Evolutionary conservation across 2,797 vertebrate genomes (phyloP).

Genomic region (Rhabdophis nuchalis): DNA sequence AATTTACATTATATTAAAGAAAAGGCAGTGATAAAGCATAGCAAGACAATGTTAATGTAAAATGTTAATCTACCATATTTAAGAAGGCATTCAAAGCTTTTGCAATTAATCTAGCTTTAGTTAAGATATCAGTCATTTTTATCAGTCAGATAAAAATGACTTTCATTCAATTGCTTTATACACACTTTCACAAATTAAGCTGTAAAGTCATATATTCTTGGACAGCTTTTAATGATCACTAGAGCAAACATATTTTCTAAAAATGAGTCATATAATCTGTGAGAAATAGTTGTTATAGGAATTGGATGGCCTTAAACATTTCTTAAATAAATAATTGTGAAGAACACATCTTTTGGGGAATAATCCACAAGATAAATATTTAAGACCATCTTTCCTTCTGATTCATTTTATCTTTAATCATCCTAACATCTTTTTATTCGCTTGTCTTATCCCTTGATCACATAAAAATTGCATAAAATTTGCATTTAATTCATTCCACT

Average conservation of each 20-base stretch:
- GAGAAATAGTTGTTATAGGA: not conserved
- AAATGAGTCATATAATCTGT: not conserved
- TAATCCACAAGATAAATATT: not conserved
- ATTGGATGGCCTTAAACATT: not conserved
- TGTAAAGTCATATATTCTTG: not conserved
- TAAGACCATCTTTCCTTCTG: not conserved
- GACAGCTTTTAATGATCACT: not conserved
- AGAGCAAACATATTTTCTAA: not conserved
- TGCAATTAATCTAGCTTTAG: not conserved
- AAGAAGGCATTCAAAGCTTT: not conserved
- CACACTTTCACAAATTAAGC: not conserved
- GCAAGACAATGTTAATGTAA: not conserved
- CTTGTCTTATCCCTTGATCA: not conserved
- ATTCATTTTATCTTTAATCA: not conserved
- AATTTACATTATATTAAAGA: constrained; percentile 4
- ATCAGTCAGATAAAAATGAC: not conserved
- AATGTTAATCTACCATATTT: not conserved
- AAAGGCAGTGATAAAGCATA: not conserved
- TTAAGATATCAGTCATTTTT: not conserved
- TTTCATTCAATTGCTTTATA: not conserved
- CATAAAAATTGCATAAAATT: not conserved
- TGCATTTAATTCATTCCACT: not conserved
- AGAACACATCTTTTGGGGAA: not conserved
- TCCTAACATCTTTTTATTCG: not conserved
- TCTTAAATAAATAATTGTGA: not conserved